phyloP scores from a whole-genome alignment of 2,888 invertebrate species.

The Ectemnius cavifrons region DNA sequence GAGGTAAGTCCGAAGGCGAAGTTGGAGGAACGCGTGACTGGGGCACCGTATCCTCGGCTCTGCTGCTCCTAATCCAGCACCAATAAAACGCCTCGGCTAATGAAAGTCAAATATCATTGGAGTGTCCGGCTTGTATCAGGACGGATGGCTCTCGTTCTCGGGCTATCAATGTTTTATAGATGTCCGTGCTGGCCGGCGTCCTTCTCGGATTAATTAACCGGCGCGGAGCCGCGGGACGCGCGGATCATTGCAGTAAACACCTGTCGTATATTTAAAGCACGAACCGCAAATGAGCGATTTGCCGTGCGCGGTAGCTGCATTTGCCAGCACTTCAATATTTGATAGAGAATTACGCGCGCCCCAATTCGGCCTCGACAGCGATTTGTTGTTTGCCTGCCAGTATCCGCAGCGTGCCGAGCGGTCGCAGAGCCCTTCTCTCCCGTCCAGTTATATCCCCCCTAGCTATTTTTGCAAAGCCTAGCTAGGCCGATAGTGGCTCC shows the following conservation, averaged over 20 bases:
- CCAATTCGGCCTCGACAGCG: background rate
- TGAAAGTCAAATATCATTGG: constrained; percentile 72
- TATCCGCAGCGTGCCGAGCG: constrained; percentile 1
- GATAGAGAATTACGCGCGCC: background rate
- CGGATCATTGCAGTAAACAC: constrained; percentile 42
- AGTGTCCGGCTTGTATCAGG: constrained; percentile 33
- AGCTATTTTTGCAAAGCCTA: constrained; percentile 3
- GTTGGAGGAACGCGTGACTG: constrained; percentile 59
- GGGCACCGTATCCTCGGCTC: constrained; percentile 67
- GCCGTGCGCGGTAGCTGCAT: constrained; percentile 4
- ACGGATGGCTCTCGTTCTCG: constrained; percentile 17
- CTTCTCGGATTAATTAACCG: constrained; percentile 68
- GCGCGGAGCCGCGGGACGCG: constrained; percentile 19
- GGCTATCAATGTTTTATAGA: constrained; percentile 55
- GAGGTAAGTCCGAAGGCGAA: too few relatives aligned
- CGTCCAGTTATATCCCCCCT: background rate
- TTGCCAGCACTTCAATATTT: background rate
- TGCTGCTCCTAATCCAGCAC: constrained; percentile 65
- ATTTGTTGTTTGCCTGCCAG: background rate
- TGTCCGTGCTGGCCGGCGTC: constrained; percentile 63
- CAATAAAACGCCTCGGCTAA: constrained; percentile 70
- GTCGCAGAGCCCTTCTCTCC: background rate
- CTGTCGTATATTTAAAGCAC: constrained; percentile 51
- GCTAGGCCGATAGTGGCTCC: background rate
- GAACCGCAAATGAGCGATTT: constrained; percentile 42